A percentile compares a stretch with the other conserved stretches of the same genome.
Conservation (phyloP, 1,140 invertebrate genomes). For the Solen grandis region DNA sequence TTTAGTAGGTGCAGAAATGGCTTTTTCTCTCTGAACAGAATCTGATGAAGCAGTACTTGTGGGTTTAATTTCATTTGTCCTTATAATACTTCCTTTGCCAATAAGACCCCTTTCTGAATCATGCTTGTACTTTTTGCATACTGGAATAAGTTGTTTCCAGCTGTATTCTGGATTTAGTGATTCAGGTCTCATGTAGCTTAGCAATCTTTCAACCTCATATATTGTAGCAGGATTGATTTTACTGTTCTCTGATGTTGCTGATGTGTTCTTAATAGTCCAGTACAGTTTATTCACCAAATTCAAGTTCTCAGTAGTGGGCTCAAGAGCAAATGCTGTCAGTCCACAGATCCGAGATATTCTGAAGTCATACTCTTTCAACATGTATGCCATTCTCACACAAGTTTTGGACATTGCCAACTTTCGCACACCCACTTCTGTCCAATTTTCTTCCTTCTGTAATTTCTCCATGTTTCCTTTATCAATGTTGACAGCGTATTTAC, state of each 20-base stretch:
- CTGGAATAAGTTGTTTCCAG: slow-evolving; percentile 59
- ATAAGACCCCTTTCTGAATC: slow-evolving; percentile 36
- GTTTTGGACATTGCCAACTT: slow-evolving; percentile 66
- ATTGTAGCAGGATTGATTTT: slow-evolving; percentile 68
- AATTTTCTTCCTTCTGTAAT: slow-evolving; percentile 52
- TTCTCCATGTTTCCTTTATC: slow-evolving; percentile 70
- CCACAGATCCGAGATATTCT: slow-evolving; percentile 63
- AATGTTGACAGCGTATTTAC: slow-evolving; percentile 71
- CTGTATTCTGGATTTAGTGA: slow-evolving; percentile 63
- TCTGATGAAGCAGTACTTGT: neutral
- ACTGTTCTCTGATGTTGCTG: slow-evolving; percentile 42
- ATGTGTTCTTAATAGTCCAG: slow-evolving; percentile 49
- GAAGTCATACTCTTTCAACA: slow-evolving; percentile 61
- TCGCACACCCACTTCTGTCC: slow-evolving; percentile 53
- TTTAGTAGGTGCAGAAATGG: no score
- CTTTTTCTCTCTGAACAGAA: no score
- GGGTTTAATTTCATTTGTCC: neutral
- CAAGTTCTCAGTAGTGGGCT: slow-evolving; percentile 63
- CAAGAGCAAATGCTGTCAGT: slow-evolving; percentile 69
- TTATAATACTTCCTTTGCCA: neutral
- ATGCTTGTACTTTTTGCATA: slow-evolving; percentile 63
- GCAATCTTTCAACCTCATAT: slow-evolving; percentile 70
- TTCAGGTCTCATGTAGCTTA: slow-evolving; percentile 63
- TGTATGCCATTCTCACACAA: slow-evolving; percentile 63
- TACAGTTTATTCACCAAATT: slow-evolving; percentile 64